phyloP scores from a whole-genome alignment of 2,888 invertebrate genomes.

The Celastrina argiolus region DNA sequence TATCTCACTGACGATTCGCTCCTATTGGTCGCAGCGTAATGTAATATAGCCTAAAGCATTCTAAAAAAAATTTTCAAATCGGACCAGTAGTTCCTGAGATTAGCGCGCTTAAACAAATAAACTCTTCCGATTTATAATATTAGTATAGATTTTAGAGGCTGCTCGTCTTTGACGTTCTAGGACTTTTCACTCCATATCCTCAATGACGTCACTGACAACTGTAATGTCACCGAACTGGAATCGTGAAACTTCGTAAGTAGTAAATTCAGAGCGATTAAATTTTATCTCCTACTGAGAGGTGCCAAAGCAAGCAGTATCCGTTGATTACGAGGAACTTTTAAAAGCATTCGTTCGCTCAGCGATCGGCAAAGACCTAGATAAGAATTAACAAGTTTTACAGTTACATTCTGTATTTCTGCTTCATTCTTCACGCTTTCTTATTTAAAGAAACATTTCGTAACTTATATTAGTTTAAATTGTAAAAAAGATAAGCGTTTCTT shows the following conservation, averaged over 20 bases:
- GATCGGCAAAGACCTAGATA: constrained; percentile 27
- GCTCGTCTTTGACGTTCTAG: neutral
- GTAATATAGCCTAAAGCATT: too few species aligned
- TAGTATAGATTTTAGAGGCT: neutral
- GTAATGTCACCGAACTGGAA: neutral
- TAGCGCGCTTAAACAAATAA: too few species aligned
- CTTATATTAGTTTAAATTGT: too few species aligned
- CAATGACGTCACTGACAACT: neutral
- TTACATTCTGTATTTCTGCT: constrained; percentile 31
- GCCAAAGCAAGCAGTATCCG: constrained; percentile 30
- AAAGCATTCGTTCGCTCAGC: constrained; percentile 33
- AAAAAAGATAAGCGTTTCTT: too few species aligned
- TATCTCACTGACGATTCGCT: too few species aligned
- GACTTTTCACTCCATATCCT: neutral
- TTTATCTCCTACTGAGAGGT: constrained; percentile 25
- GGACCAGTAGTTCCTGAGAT: too few species aligned
- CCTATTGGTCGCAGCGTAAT: too few species aligned
- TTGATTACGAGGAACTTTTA: constrained; percentile 35
- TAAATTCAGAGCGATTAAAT: constrained; percentile 19
- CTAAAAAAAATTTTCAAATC: too few species aligned
- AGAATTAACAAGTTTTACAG: constrained; percentile 35
- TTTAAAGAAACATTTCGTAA: too few species aligned
- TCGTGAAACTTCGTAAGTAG: constrained; percentile 2
- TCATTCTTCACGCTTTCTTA: neutral
- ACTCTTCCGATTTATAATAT: too few species aligned